phyloP scores from a whole-genome alignment of 2,113 vertebrate genomes.

The Tonatia bakeri region DNA sequence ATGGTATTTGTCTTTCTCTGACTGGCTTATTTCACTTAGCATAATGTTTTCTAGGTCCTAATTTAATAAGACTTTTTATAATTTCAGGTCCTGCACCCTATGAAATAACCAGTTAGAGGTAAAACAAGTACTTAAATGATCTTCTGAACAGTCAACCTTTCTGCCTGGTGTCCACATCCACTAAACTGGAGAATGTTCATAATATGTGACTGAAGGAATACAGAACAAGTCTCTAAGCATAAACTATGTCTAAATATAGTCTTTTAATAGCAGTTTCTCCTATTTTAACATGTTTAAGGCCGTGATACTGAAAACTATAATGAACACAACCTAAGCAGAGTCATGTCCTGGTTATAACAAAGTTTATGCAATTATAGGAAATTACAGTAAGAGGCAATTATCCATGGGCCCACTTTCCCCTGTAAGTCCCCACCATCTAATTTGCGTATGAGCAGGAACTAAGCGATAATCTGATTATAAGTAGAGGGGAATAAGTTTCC shows the following conservation, averaged over 20 bases:
- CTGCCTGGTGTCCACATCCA: neutral
- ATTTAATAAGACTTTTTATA: neutral
- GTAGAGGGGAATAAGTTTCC: neutral
- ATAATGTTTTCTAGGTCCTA: neutral
- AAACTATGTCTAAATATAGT: slow-evolving; percentile 22
- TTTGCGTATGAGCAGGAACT: neutral
- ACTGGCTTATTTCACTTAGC: too few species aligned
- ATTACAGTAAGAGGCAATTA: neutral
- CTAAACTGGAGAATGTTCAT: neutral
- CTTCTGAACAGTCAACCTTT: slow-evolving; percentile 32
- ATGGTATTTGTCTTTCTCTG: too few species aligned
- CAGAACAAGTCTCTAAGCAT: neutral
- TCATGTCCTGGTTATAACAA: neutral
- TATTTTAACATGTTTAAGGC: slow-evolving; percentile 32
- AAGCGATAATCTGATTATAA: neutral
- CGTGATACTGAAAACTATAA: neutral
- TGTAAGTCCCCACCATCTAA: neutral
- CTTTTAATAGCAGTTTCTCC: neutral
- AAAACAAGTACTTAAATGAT: slow-evolving; percentile 29
- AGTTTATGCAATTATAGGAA: slow-evolving; percentile 12
- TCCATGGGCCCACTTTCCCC: neutral
- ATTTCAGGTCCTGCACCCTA: neutral
- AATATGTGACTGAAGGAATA: neutral
- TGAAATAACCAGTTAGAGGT: slow-evolving; percentile 37
- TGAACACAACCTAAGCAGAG: neutral